Conservation (phyloP, 2,888 invertebrate species). For the Onchidella celtica region DNA sequence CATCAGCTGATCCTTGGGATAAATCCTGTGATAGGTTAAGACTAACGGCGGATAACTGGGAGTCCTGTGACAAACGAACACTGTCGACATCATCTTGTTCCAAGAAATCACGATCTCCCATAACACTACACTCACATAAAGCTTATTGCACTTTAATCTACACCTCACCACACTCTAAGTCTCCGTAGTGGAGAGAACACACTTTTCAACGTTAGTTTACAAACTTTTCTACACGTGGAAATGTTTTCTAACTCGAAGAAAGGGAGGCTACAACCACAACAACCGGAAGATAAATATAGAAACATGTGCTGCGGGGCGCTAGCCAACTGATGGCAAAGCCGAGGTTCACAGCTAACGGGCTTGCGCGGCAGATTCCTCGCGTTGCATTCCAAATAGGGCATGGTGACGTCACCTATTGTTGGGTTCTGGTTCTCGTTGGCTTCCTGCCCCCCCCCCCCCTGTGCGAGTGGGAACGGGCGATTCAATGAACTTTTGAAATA, state of each 20-base stretch:
- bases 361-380: conserved; percentile 66
- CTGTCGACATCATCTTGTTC: conserved; percentile 20
- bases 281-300: conserved; percentile 52
- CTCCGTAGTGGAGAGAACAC: not conserved
- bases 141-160: not conserved
- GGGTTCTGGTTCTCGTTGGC: too few species aligned
- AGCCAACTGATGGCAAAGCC: conserved; percentile 56
- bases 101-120: conserved; percentile 48
- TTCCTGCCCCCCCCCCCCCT: too few species aligned
- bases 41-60: conserved; percentile 51
- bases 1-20: conserved; percentile 59
- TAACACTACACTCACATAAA: conserved; percentile 29
- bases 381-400: conserved; percentile 73
- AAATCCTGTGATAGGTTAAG: conserved; percentile 49
- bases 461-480: too few species aligned
- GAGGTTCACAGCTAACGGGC: conserved; percentile 48
- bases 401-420: conserved; percentile 66
- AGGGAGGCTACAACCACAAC: conserved; percentile 42
- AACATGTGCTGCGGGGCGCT: conserved; percentile 54
- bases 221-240: conserved; percentile 44
- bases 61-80: conserved; percentile 50
- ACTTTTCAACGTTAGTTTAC: conserved; percentile 17
- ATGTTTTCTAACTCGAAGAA: conserved; percentile 1
- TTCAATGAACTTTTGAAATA: too few species aligned
- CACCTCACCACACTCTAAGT: not conserved